Evolutionary conservation across 2,113 vertebrate genomes (phyloP).

Genomic region (human (Homo sapiens)): GRCh38 chr16:60369001-60369500

Average conservation of each 20-base stretch:
- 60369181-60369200: not conserved
- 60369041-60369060: not conserved
- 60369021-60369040: not conserved
- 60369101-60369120: not conserved
- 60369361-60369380: not conserved
- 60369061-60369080: rapidly evolving
- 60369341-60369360: not conserved
- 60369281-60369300: not conserved
- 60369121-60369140: rapidly evolving
- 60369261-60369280: not conserved
- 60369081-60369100: rapidly evolving
- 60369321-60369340: not conserved
- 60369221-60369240: not conserved
- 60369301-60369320: not conserved
- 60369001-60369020: not conserved
- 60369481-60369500: no score
- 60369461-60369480: no score
- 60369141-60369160: not conserved
- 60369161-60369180: no score
- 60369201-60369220: not conserved
- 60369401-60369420: not conserved
- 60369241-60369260: not conserved
- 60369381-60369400: not conserved
- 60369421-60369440: not conserved
- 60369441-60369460: not conserved